Evolutionary conservation across 2,888 invertebrate genomes (phyloP), one percentile per base, ranked within the genome.

Genomic region (Drosophila fungiperda): DNA sequence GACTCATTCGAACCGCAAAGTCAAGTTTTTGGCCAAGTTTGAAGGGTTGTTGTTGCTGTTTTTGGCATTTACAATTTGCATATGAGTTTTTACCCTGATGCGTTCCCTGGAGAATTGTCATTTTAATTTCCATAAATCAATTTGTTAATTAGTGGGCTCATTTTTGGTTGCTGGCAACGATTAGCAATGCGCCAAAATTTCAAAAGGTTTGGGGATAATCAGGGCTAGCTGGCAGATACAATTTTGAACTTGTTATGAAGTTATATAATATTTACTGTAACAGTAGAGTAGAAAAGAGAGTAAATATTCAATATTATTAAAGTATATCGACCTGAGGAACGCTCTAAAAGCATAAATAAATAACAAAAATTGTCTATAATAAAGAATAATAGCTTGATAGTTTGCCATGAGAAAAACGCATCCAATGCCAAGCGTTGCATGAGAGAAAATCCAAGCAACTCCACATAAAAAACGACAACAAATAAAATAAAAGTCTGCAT

Each of bases 81-180:
- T 90, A 90, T 91, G 89, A 83, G 90, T 81, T 75, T 76, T 76
- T 74, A 32, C 70, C 67, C 73, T 38, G 70, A 67, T 74, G 62
- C 38, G 33, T 53, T 72, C 84, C 73, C 80, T 55, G 53, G 90
- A 80, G 89, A 91, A 61, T 82, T 80, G 79, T 80, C 78, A 85
- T 89, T 89, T 87, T 86, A 81, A 91, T 91, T 91, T 80, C 85
- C 85, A 91, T 91, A 91, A 91, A 91, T 91, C 91, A 91, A 92
- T 92, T 91, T 90, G 89, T 89, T 91, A 91, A 92, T 92, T 89
- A 88, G 88, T 78, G 82, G 73, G 76, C 80, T 80, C 84, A 82
- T 70, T 82, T 87, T 81, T 73, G 83, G 84, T 77, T 77, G 74
- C 76, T 60, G 36, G n/a, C 52, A 65, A 42, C 69, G 84, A 88